Conservation (phyloP, 2,797 vertebrate genomes). For the Enteromius unitaeniatus region DNA sequence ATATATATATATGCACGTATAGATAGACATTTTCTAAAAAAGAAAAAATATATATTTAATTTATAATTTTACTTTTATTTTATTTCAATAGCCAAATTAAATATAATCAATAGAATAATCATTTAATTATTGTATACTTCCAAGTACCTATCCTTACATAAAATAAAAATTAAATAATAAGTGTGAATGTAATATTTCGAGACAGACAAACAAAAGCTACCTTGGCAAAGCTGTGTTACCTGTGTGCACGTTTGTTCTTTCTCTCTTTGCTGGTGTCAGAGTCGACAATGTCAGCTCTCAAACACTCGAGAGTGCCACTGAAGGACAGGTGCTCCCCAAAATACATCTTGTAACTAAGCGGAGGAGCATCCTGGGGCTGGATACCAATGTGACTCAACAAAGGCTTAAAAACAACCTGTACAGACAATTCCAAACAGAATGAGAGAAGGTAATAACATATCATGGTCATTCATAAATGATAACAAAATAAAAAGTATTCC, state of each 20-base stretch:
- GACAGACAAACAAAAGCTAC: neutral
- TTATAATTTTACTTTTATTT: too few relatives aligned
- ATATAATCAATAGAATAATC: too few relatives aligned
- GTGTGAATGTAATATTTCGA: neutral
- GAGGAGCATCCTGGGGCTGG: slow-evolving; percentile 92
- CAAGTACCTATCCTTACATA: neutral
- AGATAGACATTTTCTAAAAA: too few relatives aligned
- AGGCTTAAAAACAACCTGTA: slow-evolving; percentile 96
- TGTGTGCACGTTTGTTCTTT: slow-evolving; percentile 89
- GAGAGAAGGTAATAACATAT: neutral
- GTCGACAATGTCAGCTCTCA: slow-evolving; percentile 96
- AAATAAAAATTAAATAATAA: neutral
- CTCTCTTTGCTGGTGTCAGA: slow-evolving; percentile 97
- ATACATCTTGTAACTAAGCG: slow-evolving; percentile 97
- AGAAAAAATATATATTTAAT: too few relatives aligned
- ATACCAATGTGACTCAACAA: slow-evolving; percentile 93
- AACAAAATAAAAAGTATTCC: neutral
- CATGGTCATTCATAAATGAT: neutral
- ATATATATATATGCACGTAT: too few relatives aligned
- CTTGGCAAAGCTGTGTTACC: slow-evolving; percentile 72
- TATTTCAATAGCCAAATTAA: neutral
- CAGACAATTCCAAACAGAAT: neutral
- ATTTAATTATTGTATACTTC: neutral
- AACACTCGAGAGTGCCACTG: slow-evolving; percentile 94
- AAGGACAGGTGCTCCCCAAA: slow-evolving; percentile 97